A percentile compares a stretch with the other conserved stretches of the same genome.
Conservation (phyloP, 2,113 vertebrate species). For the Pogonocichla stellata region DNA sequence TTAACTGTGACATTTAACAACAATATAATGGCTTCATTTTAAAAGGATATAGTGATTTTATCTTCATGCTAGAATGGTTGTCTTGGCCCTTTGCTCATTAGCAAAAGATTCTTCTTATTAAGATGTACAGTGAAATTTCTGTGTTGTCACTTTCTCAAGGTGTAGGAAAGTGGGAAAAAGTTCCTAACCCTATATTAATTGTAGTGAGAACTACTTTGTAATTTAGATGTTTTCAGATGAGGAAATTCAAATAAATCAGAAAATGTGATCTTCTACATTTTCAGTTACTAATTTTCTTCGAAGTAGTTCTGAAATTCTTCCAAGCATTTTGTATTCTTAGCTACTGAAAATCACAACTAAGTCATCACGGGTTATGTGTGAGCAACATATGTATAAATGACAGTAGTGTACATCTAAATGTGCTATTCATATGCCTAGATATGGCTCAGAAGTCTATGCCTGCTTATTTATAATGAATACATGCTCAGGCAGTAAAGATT, state of each 20-base stretch:
- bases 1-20: neutral
- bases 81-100: neutral
- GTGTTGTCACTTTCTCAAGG: neutral
- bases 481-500: constrained; percentile 59
- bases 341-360: constrained; percentile 44
- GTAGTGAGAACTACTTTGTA: neutral
- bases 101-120: neutral
- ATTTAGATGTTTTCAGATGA: neutral
- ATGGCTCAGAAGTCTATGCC: constrained; percentile 28
- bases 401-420: constrained; percentile 24
- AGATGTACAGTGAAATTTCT: neutral
- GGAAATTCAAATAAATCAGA: neutral
- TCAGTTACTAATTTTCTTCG: constrained; percentile 22
- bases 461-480: constrained; percentile 34
- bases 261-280: neutral
- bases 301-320: constrained; percentile 21
- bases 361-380: neutral
- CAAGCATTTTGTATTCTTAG: constrained; percentile 5
- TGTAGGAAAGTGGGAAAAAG: neutral
- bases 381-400: constrained; percentile 42
- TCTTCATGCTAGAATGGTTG: neutral
- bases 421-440: constrained; percentile 18
- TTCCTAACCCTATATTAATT: neutral
- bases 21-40: neutral
- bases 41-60: neutral